A percentile compares a stretch with the other conserved stretches of the same genome.
Evolutionary conservation across 2,797 vertebrate genomes (phyloP).

Genomic region (Eospalax fontanierii): DNA sequence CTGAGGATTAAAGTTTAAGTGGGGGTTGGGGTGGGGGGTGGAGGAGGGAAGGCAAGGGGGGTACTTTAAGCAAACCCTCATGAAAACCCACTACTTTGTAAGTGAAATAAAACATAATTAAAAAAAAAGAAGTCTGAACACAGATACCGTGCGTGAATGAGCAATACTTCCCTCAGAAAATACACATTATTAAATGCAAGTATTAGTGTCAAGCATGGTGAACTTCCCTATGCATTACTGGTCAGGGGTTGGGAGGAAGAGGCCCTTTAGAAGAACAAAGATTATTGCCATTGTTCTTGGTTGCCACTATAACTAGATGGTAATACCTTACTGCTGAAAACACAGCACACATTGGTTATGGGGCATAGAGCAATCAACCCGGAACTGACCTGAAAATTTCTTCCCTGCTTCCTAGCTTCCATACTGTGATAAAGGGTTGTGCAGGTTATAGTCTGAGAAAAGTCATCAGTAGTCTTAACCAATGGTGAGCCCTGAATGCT

Average conservation of each 20-base stretch:
- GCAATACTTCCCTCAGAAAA: neutral
- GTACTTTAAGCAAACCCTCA: neutral
- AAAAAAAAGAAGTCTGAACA: neutral
- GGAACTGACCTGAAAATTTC: neutral
- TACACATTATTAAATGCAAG: neutral
- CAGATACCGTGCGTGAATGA: neutral
- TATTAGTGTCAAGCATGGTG: neutral
- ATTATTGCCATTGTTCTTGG: neutral
- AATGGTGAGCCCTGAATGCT: too few species aligned
- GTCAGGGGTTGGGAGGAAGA: neutral
- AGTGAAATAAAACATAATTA: neutral
- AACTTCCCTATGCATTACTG: neutral
- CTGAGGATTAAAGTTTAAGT: neutral
- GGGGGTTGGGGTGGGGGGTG: neutral
- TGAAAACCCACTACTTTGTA: neutral
- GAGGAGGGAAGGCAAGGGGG: too few species aligned
- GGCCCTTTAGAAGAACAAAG: neutral
- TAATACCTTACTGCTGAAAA: neutral
- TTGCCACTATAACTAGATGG: neutral
- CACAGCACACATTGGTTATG: neutral
- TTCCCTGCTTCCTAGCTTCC: neutral
- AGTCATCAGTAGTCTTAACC: neutral
- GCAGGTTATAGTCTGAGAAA: neutral
- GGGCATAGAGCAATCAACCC: neutral
- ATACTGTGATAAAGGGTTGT: neutral